Evolutionary conservation across 2,113 vertebrate species (phyloP).

Genomic region (Erpornis zantholeuca): DNA sequence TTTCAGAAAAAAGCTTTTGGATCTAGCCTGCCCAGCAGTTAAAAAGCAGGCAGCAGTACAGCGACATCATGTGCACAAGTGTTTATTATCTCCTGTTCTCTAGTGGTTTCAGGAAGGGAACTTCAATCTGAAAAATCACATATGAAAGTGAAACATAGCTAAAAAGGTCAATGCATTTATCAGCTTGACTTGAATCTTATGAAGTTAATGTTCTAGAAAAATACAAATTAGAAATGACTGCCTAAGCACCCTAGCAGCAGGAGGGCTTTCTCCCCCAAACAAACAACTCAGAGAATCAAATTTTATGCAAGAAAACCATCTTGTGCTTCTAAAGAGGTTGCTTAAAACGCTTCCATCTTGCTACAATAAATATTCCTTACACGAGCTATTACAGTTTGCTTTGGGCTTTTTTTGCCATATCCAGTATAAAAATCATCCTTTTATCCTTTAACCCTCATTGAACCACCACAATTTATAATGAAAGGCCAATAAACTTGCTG

Average conservation of each 20-base stretch:
- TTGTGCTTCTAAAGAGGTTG: neutral
- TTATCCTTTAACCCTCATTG: neutral
- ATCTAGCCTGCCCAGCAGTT: neutral
- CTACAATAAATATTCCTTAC: neutral
- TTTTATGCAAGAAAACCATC: slow-evolving; percentile 2
- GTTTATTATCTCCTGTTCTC: neutral
- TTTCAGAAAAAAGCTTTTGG: neutral
- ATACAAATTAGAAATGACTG: neutral
- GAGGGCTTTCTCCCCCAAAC: neutral
- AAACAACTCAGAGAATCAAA: slow-evolving; percentile 7
- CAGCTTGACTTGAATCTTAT: neutral
- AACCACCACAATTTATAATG: neutral
- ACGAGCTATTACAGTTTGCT: neutral
- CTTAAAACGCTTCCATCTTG: neutral
- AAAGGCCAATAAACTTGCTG: neutral
- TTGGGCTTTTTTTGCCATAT: neutral
- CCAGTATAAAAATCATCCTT: neutral
- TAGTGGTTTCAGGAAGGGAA: neutral
- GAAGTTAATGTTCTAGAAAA: neutral
- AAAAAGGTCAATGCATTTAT: neutral
- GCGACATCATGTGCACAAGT: neutral
- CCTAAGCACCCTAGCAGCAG: neutral
- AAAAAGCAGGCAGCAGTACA: neutral
- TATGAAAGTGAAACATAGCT: neutral
- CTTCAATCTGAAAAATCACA: neutral